Base-by-base conservation (phyloP, 2,888 invertebrate species). In the Chaetoderma sp. region DNA sequence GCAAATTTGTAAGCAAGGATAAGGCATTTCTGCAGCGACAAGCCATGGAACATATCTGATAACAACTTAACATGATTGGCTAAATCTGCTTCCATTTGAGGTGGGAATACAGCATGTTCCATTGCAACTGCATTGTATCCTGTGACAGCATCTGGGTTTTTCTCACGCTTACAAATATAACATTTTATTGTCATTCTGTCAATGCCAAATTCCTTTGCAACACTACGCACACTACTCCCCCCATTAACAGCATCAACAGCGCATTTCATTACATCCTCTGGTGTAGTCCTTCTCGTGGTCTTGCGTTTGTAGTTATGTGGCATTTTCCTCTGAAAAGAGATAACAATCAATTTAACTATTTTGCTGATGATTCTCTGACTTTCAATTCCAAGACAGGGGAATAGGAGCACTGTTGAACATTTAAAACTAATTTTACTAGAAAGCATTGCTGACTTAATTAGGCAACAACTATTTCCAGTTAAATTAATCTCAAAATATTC, bases 191-290 rank as follows among this genome's bases (percentile, higher is more conserved):
- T 86, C 87, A 68, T 90, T 88, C 58, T 65, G 73, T 33, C 27
- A 50, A 49, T 64, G 33, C 18, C 55, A 25, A 28, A 47, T 5
- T 60, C 58, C 10, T 25, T 87, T 88, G 0, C 86, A 94, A 94
- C 84, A 94, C 93, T 86, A 91, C 92, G 68, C 94, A 95, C 90
- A 95, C 94, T 70, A 91, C 93, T 0, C 94, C 95, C 56, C 91
- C 91, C 30, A 23, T 69, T 89, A 91, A 93, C 1, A 94, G 95
- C 55, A 91, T 91, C 57, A 30, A 69, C 89, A 95, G 58, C 91
- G 93, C 65, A 8, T 47, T 63, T 25, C 1, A 63, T 18, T 30
- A 63, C 57, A 47, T 57, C 47, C n/a, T 23, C 21, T 25, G 63
- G 54, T 10, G 57, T 58, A 16, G 28, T 61, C 25, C 63, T 57